These are phyloP conservation scores for Hirtodrosophila cameraria DNA, from an alignment of 2,888 invertebrate genomes.

Conservation along the genomic window DNA sequence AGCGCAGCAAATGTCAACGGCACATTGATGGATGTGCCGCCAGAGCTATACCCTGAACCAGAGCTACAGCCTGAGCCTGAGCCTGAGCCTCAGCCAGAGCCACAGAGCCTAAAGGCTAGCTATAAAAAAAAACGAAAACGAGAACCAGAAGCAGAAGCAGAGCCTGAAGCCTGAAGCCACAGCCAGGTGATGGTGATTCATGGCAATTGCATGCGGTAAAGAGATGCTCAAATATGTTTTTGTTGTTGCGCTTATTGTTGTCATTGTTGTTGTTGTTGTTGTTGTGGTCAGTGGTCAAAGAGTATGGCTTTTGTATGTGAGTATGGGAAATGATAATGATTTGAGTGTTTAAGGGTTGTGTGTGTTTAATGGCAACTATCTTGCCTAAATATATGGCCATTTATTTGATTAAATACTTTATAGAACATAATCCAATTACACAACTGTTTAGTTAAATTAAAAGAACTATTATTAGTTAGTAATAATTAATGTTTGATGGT, in stretches of 20 bases:
- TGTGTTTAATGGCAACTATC: conserved; percentile 57
- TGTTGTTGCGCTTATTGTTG: conserved; percentile 16
- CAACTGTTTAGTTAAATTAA: background rate
- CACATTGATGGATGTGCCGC: conserved; percentile 76
- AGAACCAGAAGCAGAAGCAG: background rate
- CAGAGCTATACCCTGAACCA: conserved; percentile 31
- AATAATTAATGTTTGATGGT: too few relatives aligned
- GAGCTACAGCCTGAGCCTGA: conserved; percentile 15
- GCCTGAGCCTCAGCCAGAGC: conserved; percentile 4
- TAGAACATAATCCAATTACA: background rate
- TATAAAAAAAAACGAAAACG: too few relatives aligned
- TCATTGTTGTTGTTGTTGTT: conserved; percentile 8
- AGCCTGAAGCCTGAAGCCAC: conserved; percentile 30
- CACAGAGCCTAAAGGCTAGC: background rate
- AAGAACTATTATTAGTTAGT: too few relatives aligned
- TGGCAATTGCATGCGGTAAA: conserved; percentile 76
- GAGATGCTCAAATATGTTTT: conserved; percentile 59
- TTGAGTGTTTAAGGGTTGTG: conserved; percentile 43
- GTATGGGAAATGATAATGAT: conserved; percentile 30
- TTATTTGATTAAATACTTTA: background rate
- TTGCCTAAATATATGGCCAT: conserved; percentile 6
- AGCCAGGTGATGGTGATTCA: conserved; percentile 77
- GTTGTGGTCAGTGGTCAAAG: conserved; percentile 22
- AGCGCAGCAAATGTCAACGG: conserved; percentile 77
- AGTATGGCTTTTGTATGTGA: background rate